phyloP scores from a whole-genome alignment of 2,113 vertebrate species.

The Eupsittula cactorum region DNA sequence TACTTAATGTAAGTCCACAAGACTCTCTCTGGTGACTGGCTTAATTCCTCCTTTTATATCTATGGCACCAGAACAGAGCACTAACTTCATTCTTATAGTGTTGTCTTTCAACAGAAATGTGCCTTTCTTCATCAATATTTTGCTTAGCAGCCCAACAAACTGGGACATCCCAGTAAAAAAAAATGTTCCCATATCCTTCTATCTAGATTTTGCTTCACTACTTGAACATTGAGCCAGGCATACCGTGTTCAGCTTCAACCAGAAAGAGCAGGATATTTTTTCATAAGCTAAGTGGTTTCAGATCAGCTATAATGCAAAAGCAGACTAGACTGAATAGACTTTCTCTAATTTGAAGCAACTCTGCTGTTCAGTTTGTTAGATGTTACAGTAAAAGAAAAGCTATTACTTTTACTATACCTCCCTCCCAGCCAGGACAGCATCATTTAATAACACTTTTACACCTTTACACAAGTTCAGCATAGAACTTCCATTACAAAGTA shows the following conservation, averaged over 20 bases:
- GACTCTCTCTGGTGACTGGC: background rate
- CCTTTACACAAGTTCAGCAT: background rate
- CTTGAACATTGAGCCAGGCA: background rate
- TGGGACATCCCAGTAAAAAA: background rate
- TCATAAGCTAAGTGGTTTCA: background rate
- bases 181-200: background rate
- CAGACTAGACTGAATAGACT: background rate
- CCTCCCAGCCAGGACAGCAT: background rate
- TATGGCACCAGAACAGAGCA: background rate
- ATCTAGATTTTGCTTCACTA: background rate
- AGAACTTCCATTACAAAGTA: background rate
- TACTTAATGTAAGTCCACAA: background rate
- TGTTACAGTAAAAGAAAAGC: background rate
- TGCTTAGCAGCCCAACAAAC: background rate
- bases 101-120: background rate
- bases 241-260: background rate
- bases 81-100: background rate
- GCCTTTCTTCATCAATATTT: background rate
- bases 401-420: background rate
- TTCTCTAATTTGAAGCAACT: background rate
- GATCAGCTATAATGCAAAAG: background rate
- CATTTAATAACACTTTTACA: background rate
- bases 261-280: background rate
- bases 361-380: background rate
- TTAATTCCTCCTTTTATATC: background rate